Evolutionary conservation across 1,140 invertebrate species (phyloP).

Genomic region (Macrobrachium nipponense): DNA sequence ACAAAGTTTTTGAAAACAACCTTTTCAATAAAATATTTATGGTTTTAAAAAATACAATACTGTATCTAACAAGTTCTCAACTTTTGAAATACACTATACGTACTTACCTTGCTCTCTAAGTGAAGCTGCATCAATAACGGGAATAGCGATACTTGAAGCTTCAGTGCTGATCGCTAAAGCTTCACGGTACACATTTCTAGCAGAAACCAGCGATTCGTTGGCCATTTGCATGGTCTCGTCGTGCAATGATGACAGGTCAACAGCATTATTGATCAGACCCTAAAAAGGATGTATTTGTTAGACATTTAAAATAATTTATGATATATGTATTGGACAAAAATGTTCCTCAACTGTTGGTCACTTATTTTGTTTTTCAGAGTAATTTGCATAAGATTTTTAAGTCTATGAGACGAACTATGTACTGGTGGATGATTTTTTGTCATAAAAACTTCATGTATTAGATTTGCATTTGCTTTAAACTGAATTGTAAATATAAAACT

Average conservation of each 20-base stretch:
- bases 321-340: no score
- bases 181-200: conserved; percentile 81
- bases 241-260: conserved; percentile 76
- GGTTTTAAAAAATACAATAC: background rate
- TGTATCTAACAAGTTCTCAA: background rate
- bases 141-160: conserved; percentile 80
- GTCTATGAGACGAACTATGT: no score
- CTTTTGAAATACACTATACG: background rate
- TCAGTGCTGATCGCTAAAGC: conserved; percentile 82
- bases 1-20: background rate
- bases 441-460: no score
- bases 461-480: no score
- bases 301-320: background rate
- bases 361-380: no score
- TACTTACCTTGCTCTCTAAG: conserved; percentile 75
- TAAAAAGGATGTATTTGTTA: conserved; percentile 34
- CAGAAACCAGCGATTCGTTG: conserved; percentile 78
- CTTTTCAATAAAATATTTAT: background rate
- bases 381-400: no score
- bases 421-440: no score
- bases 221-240: conserved; percentile 78
- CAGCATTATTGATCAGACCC: conserved; percentile 70
- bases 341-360: no score
- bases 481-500: no score
- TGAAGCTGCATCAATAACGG: conserved; percentile 78